A percentile compares a stretch with the other conserved stretches of the same genome.
Evolutionary conservation across 2,888 invertebrate genomes (phyloP).

Genomic region (Chrysolina haemoptera): DNA sequence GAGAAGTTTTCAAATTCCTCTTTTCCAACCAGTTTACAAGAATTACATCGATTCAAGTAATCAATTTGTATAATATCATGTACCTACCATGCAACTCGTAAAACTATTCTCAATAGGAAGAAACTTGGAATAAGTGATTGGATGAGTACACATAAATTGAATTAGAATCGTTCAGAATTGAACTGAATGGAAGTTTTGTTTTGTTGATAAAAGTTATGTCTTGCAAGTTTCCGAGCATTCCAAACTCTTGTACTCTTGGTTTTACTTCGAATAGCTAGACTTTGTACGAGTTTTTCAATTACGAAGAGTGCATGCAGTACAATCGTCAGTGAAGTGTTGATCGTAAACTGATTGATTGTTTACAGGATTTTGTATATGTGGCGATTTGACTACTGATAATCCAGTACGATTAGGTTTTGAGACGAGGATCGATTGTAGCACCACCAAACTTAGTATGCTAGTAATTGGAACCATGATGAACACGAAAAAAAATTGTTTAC

Average conservation of each 20-base stretch:
- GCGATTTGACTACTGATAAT: background rate
- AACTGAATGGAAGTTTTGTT: slow-evolving; percentile 11
- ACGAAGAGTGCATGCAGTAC: background rate
- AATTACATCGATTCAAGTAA: background rate
- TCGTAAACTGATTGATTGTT: background rate
- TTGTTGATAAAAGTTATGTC: slow-evolving; percentile 7
- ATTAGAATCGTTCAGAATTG: background rate
- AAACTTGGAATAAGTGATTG: slow-evolving; percentile 19
- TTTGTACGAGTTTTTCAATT: slow-evolving; percentile 13
- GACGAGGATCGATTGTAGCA: no score
- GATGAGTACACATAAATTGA: slow-evolving; percentile 3
- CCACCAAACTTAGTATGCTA: no score
- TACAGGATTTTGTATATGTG: background rate
- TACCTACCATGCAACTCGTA: background rate
- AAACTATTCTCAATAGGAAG: background rate
- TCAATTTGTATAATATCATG: slow-evolving; percentile 7
- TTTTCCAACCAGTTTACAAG: background rate
- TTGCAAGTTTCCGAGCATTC: background rate
- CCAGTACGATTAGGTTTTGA: no score
- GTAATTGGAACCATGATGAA: no score
- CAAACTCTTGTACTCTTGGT: slow-evolving; percentile 2
- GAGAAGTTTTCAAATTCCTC: no score
- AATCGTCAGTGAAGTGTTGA: background rate
- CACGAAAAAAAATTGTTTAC: no score
- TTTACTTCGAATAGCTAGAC: background rate